Conservation (phyloP, 2,888 invertebrate genomes). For the Pyrocoelia pectoralis region DNA sequence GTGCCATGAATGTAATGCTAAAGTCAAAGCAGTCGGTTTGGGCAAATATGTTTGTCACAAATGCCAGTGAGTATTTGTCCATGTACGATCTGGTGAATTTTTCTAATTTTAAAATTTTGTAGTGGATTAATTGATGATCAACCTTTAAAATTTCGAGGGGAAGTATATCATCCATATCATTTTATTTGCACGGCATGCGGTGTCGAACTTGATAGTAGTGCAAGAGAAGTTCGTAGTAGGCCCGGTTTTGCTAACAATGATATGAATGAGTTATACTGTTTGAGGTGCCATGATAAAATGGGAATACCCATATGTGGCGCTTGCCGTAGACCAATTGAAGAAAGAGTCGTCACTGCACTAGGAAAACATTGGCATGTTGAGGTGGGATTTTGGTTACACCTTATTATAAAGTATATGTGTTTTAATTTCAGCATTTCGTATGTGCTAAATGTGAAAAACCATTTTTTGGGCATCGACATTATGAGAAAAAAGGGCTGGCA, state of each 20-base stretch:
- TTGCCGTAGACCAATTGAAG: slow-evolving; percentile 98
- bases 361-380: slow-evolving; percentile 99
- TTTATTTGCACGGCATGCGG: slow-evolving; percentile 96
- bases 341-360: slow-evolving; percentile 96
- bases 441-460: slow-evolving; percentile 99
- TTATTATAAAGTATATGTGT: not conserved
- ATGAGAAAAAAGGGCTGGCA: slow-evolving; percentile 97
- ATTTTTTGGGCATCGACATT: slow-evolving; percentile 98
- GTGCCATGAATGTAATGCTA: slow-evolving; percentile 96
- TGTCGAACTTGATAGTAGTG: slow-evolving; percentile 92
- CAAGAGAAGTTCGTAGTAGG: slow-evolving; percentile 92
- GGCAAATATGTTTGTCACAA: slow-evolving; percentile 98
- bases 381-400: slow-evolving; percentile 64
- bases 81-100: too few species aligned
- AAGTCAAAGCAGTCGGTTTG: slow-evolving; percentile 92
- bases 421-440: slow-evolving; percentile 86
- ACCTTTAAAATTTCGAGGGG: slow-evolving; percentile 90
- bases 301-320: slow-evolving; percentile 99
- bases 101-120: slow-evolving; percentile 38
- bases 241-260: slow-evolving; percentile 91
- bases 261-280: slow-evolving; percentile 95
- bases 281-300: slow-evolving; percentile 99
- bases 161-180: slow-evolving; percentile 99
- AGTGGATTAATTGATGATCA: slow-evolving; percentile 92
- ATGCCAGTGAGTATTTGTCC: slow-evolving; percentile 82